These are phyloP conservation scores for Hymenochirus boettgeri DNA, from an alignment of 2,113 vertebrate genomes.

Conservation along the genomic window DNA sequence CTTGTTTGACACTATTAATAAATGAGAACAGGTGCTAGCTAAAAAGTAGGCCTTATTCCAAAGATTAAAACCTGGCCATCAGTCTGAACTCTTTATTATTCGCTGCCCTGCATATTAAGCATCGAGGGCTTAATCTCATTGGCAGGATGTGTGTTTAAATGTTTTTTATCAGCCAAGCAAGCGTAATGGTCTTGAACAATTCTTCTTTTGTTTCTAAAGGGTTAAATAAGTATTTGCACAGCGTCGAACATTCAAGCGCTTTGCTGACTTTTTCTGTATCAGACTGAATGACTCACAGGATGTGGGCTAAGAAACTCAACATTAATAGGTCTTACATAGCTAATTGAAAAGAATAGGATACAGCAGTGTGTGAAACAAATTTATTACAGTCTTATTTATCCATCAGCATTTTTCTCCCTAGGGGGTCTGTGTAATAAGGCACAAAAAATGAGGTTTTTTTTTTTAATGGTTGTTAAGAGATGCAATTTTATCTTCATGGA, in stretches of 20 bases:
- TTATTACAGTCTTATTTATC: conserved; percentile 39
- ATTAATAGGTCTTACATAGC: conserved; percentile 28
- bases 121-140: not conserved
- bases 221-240: conserved; percentile 12
- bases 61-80: not conserved
- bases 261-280: conserved; percentile 1
- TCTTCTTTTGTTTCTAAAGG: not conserved
- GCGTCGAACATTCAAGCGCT: conserved; percentile 9
- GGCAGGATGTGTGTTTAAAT: not conserved
- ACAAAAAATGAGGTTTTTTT: conserved; percentile 33
- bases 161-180: not conserved
- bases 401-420: conserved; percentile 37
- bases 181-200: not conserved
- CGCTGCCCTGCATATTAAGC: not conserved
- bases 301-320: conserved; percentile 28
- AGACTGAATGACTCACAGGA: conserved; percentile 25
- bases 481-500: conserved; percentile 27
- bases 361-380: conserved; percentile 25
- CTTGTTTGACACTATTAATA: not conserved
- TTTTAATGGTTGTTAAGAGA: conserved; percentile 37
- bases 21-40: conserved; percentile 9
- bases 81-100: not conserved
- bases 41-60: not conserved
- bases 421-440: conserved; percentile 38
- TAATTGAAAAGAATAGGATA: conserved; percentile 38